A percentile compares a stretch with the other conserved stretches of the same genome.
Evolutionary conservation across 1,140 invertebrate species (phyloP).

Genomic region (Papilio helenus): DNA sequence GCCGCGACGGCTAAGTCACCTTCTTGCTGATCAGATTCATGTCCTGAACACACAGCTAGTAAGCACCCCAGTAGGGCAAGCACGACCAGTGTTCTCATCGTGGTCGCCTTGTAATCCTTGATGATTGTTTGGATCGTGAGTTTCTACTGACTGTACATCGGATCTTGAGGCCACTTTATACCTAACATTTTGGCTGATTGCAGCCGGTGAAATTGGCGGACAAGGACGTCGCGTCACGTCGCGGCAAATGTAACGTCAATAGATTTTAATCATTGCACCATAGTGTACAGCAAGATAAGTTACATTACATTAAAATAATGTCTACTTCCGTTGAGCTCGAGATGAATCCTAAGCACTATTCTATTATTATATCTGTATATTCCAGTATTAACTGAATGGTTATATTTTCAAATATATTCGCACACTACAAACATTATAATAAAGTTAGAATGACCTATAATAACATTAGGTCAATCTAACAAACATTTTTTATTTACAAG

Average conservation of each 20-base stretch:
- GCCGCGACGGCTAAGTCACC: slow-evolving; percentile 73
- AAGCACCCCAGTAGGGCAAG: slow-evolving; percentile 53
- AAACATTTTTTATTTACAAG: too few species aligned
- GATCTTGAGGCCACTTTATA: slow-evolving; percentile 59
- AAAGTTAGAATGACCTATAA: too few species aligned
- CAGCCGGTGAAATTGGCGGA: slow-evolving; percentile 58
- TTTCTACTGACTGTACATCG: slow-evolving; percentile 50
- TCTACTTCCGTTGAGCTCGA: not conserved
- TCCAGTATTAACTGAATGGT: too few species aligned
- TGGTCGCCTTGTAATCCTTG: slow-evolving; percentile 37
- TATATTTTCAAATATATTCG: too few species aligned
- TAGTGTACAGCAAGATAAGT: not conserved
- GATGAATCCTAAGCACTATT: not conserved
- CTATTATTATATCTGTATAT: too few species aligned
- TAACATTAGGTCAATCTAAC: too few species aligned
- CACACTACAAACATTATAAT: too few species aligned
- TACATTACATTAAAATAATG: not conserved
- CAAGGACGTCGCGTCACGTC: slow-evolving; percentile 60
- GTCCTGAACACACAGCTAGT: slow-evolving; percentile 48
- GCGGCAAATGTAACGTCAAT: slow-evolving; percentile 55
- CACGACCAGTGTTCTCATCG: slow-evolving; percentile 61
- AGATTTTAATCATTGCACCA: slow-evolving; percentile 54
- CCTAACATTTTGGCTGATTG: slow-evolving; percentile 53
- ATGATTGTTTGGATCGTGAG: slow-evolving; percentile 53
- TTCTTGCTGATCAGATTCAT: slow-evolving; percentile 51